Conservation (phyloP, 2,797 vertebrate species). For the Enteromius thamalakanensis region DNA sequence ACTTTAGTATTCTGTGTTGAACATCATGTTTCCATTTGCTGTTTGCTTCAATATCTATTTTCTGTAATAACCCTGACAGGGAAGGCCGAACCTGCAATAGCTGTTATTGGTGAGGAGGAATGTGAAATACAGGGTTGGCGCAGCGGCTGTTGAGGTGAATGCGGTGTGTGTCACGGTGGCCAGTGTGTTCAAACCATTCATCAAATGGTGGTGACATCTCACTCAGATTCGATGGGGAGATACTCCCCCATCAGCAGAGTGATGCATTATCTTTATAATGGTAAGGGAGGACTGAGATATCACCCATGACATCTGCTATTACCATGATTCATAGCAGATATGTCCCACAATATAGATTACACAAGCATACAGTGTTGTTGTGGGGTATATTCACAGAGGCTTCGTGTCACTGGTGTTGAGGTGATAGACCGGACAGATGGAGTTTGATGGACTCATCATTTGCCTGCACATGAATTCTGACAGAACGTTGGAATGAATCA, state of each 20-base stretch:
- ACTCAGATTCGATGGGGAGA: constrained; percentile 43
- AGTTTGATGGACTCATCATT: constrained; percentile 47
- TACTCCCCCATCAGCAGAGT: constrained; percentile 39
- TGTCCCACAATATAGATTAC: constrained; percentile 45
- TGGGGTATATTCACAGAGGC: background rate
- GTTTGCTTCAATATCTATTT: constrained; percentile 45
- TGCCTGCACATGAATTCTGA: constrained; percentile 25
- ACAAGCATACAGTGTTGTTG: constrained; percentile 35
- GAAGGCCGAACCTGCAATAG: constrained; percentile 37
- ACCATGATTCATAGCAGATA: constrained; percentile 49
- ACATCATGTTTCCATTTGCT: constrained; percentile 38
- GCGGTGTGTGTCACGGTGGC: constrained; percentile 24
- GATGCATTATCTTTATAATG: constrained; percentile 53
- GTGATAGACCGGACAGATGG: constrained; percentile 42
- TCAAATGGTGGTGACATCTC: constrained; percentile 50
- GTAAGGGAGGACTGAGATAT: constrained; percentile 46
- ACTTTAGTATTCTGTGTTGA: constrained; percentile 35
- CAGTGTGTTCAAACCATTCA: constrained; percentile 41
- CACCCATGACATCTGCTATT: constrained; percentile 51
- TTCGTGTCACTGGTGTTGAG: constrained; percentile 28
- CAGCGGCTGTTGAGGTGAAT: constrained; percentile 32
- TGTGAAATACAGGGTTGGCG: constrained; percentile 37
- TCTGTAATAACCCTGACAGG: constrained; percentile 40
- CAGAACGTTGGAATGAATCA: constrained; percentile 32
- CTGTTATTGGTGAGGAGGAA: constrained; percentile 47